Evolutionary conservation across 2,113 vertebrate genomes (phyloP), one percentile per base, ranked within the genome.

Genomic region (Campylorhamphus procurvoides): DNA sequence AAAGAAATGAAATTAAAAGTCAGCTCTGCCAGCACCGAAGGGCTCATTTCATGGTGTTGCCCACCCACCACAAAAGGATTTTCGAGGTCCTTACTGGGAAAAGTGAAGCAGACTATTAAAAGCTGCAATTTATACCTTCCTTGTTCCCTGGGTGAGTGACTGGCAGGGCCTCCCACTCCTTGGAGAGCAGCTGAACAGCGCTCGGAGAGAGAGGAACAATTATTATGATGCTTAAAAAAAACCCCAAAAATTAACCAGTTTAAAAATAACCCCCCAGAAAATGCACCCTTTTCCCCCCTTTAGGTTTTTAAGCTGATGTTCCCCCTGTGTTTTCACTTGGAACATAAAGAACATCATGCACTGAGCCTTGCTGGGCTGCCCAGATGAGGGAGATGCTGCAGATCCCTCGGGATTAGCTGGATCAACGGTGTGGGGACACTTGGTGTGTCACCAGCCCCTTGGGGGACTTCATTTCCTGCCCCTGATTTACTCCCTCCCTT

Each of bases 151-250:
- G 77, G 88, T 60, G 62, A 84, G 87, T 25, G 88, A 84, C 62
- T 49, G 62, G 50, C 66, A 68, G 89, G 92, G 66, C 59, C 90
- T 97, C 79, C 96, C 93, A 94, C 77, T 92, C 92, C 94, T 87
- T 4, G 0, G 62, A 74, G 75, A 17, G 59, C 64, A 92, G 76
- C 59, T 69, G 79, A 95, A 33, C 39, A 64, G 69, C 40, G 5
- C 37, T 47, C 47, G 31, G 79, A 71, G 25, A 85, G 12, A 76
- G 53, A 40, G 47, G 73, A 87, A 71, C 23, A 52, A 59, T 82
- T 87, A 84, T 37, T 59, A 44, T 72, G 37, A 80, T 13, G 76
- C 29, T 80, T 89, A 25, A 2, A 13, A 49, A 78, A 59, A 7
- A 3, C 5, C 27, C 40, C 40, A 40, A 40, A 37, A 44, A 40